Evolutionary conservation across 53 echinoderm and acorn worm genomes (phyloP).

Genomic region (Luidia sarsii): DNA sequence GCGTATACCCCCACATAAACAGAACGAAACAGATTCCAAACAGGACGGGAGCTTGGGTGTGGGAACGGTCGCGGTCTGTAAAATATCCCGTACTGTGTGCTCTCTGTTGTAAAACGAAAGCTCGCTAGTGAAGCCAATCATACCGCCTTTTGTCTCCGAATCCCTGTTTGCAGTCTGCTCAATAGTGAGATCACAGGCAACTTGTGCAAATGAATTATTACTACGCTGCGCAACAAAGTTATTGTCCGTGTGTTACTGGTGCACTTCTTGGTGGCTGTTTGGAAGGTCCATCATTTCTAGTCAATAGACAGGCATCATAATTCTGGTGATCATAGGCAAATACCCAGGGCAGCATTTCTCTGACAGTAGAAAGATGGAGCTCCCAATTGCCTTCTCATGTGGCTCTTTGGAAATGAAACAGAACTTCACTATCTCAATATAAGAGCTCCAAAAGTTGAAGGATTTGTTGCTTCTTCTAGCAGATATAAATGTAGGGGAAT

Average conservation of each 20-base stretch:
- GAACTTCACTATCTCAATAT: conserved; percentile 44
- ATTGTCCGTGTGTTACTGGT: conserved; percentile 22
- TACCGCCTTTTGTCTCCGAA: no score
- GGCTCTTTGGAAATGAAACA: conserved; percentile 43
- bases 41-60: no score
- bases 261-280: conserved; percentile 52
- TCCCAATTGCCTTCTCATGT: conserved; percentile 71
- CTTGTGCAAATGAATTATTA: neutral
- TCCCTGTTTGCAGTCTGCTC: no score
- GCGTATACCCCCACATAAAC: no score
- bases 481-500: no score
- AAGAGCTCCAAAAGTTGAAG: conserved; percentile 62
- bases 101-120: no score
- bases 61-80: no score
- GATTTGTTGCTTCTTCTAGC: conserved; percentile 10
- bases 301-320: conserved; percentile 67
- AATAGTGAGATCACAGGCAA: neutral
- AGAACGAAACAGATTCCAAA: no score
- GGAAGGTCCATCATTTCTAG: conserved; percentile 63
- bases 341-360: conserved; percentile 61
- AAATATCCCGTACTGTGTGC: no score
- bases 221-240: no score
- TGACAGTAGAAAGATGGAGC: conserved; percentile 52
- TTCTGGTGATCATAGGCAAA: conserved; percentile 63
- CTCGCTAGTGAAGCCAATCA: no score